Conservation (phyloP, 2,888 invertebrate species). For the Sesia bembeciformis region DNA sequence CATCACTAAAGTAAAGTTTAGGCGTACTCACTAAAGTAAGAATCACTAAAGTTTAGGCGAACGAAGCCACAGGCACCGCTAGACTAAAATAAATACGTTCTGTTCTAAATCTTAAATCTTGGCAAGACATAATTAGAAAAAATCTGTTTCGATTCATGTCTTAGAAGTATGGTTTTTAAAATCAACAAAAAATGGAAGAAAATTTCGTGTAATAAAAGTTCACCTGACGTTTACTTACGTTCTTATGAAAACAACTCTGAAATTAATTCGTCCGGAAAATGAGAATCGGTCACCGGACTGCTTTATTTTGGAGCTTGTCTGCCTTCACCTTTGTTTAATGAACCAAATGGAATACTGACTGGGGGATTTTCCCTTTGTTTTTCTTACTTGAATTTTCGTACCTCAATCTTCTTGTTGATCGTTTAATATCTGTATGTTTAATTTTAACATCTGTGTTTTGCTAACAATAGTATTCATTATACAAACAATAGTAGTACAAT, state of each 20-base stretch:
- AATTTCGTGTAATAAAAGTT: not conserved
- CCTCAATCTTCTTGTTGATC: not conserved
- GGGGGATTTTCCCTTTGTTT: slow-evolving; percentile 21
- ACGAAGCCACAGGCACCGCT: not conserved
- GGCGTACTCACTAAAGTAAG: too few relatives aligned
- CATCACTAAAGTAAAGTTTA: too few relatives aligned
- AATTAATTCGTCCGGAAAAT: slow-evolving; percentile 39
- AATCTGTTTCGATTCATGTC: too few relatives aligned
- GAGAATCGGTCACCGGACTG: slow-evolving; percentile 21
- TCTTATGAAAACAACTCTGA: slow-evolving; percentile 11
- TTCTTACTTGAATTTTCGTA: not conserved
- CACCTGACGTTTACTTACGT: slow-evolving; percentile 5
- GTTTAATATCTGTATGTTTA: not conserved
- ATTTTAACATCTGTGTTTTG: too few relatives aligned
- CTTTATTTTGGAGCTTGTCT: slow-evolving; percentile 8
- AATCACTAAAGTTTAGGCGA: not conserved
- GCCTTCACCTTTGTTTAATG: slow-evolving; percentile 34
- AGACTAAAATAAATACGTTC: not conserved
- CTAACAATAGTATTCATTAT: too few relatives aligned
- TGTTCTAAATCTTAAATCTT: too few relatives aligned
- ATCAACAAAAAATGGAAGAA: too few relatives aligned
- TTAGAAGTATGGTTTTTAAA: too few relatives aligned
- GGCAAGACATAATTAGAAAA: too few relatives aligned
- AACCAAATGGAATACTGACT: slow-evolving; percentile 31
- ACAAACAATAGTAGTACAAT: too few relatives aligned